Evolutionary conservation across 35 echinoderm and acorn worm genomes (phyloP).

Genomic region (Chiridota heheva): DNA sequence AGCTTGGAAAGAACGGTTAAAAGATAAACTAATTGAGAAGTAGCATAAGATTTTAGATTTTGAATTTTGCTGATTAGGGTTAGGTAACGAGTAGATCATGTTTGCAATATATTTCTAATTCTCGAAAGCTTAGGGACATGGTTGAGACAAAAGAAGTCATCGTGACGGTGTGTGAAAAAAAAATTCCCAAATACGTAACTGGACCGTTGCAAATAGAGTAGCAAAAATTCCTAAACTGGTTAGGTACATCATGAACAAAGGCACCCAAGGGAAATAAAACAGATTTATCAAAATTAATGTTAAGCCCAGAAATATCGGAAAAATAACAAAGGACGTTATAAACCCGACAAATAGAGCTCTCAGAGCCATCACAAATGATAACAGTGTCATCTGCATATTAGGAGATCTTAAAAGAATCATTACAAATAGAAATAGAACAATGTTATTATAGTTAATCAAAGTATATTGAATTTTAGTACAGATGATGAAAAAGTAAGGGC

Average conservation of each 20-base stretch:
- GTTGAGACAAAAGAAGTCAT: background rate
- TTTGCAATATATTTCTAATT: background rate
- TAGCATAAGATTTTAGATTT: too few species aligned
- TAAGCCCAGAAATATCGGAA: too few species aligned
- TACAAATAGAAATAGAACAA: background rate
- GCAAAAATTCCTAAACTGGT: too few species aligned
- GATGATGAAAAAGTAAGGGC: background rate
- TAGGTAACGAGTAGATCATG: background rate
- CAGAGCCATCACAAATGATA: background rate
- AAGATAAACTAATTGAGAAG: background rate
- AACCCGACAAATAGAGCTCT: background rate
- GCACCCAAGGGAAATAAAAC: too few species aligned
- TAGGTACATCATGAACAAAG: too few species aligned
- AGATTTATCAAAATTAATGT: too few species aligned
- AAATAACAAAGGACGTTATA: too few species aligned
- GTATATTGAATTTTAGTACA: conserved; percentile 9
- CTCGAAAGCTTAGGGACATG: background rate
- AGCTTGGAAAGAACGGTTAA: conserved; percentile 1
- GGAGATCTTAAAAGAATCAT: background rate
- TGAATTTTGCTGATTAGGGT: background rate
- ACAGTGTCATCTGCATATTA: too few species aligned
- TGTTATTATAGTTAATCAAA: conserved; percentile 5
- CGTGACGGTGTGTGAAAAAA: too few species aligned
- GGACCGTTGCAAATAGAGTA: too few species aligned
- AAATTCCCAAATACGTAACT: too few species aligned